Percentiles rank a stretch among this genome's conserved stretches.
phyloP scores from a whole-genome alignment of 2,888 invertebrate genomes.

The Erpobdella octoculata region DNA sequence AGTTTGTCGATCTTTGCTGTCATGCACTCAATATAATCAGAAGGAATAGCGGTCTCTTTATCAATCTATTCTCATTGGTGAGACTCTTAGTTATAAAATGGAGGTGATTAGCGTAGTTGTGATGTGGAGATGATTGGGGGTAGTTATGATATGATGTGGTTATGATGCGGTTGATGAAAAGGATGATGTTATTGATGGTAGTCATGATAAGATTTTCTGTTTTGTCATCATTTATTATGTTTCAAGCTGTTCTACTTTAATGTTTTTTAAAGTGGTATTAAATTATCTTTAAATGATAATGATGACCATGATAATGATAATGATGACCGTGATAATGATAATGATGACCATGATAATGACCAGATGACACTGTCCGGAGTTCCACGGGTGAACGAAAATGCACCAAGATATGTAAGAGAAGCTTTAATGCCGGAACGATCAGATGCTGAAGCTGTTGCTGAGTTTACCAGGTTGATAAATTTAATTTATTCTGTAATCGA shows the following conservation, averaged over 20 bases:
- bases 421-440: constrained; percentile 79
- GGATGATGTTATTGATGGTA: no score
- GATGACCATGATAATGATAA: no score
- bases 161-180: background rate
- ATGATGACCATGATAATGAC: no score
- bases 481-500: background rate
- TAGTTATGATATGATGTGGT: background rate
- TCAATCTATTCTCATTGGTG: constrained; percentile 38
- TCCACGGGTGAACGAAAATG: constrained; percentile 79
- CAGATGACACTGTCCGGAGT: constrained; percentile 87
- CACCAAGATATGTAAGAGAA: constrained; percentile 81
- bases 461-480: constrained; percentile 72
- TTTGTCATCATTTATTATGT: no score
- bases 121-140: background rate
- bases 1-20: constrained; percentile 95
- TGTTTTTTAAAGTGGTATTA: no score
- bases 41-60: constrained; percentile 34
- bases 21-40: constrained; percentile 91
- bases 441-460: constrained; percentile 90
- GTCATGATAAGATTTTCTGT: no score
- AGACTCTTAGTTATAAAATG: no score
- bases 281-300: no score
- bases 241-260: no score
- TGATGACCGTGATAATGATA: no score
- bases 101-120: no score